Evolutionary conservation across 2,888 invertebrate genomes (phyloP).

Genomic region (Smittia aterrima): DNA sequence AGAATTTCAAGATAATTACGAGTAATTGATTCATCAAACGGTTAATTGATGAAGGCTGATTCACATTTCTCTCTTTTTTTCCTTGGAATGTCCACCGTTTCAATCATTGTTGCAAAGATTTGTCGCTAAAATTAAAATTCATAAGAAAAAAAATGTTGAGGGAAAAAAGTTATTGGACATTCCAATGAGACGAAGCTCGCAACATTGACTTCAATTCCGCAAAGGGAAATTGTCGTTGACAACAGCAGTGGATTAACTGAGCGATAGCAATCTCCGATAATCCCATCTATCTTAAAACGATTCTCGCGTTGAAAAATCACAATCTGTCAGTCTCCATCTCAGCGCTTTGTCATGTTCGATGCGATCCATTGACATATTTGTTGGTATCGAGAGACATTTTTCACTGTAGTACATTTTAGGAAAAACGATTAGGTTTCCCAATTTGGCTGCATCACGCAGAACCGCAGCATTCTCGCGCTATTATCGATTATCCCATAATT

Average conservation of each 20-base stretch:
- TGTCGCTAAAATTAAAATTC: no score
- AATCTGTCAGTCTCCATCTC: conserved; percentile 31
- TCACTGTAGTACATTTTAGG: conserved; percentile 25
- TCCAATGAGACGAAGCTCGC: no score
- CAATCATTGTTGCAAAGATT: no score
- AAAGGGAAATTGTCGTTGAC: not conserved
- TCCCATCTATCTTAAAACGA: not conserved
- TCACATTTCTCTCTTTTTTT: no score
- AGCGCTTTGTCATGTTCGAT: not conserved
- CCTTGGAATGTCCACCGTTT: no score
- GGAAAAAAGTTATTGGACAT: no score
- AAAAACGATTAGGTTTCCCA: conserved; percentile 13
- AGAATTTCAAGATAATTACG: no score
- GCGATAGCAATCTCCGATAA: not conserved
- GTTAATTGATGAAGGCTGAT: no score
- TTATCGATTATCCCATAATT: conserved; percentile 14
- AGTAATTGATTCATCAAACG: no score
- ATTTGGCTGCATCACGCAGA: not conserved
- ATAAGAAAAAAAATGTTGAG: no score
- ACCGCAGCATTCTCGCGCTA: no score
- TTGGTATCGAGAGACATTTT: conserved; percentile 38
- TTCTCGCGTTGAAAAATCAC: conserved; percentile 23
- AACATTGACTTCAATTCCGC: no score
- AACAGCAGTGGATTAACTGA: not conserved
- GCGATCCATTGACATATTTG: conserved; percentile 35